Conservation (phyloP, 2,888 invertebrate genomes). For the Allacma fusca region DNA sequence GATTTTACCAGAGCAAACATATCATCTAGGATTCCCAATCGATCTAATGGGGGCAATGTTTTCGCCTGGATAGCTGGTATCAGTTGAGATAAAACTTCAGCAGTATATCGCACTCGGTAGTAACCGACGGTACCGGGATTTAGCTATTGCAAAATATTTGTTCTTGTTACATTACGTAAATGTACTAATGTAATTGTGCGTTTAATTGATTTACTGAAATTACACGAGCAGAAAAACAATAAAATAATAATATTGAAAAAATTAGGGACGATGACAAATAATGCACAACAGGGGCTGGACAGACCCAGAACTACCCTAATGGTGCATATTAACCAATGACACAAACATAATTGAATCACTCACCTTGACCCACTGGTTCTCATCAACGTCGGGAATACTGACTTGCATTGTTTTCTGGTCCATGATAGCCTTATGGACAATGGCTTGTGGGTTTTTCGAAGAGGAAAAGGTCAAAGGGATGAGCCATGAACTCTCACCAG, state of each 20-base stretch:
- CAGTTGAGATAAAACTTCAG: conserved; percentile 77
- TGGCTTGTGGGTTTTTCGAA: conserved; percentile 74
- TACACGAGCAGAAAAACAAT: too few relatives aligned
- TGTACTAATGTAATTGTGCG: too few relatives aligned
- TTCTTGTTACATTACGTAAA: too few relatives aligned
- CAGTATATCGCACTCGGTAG: conserved; percentile 88
- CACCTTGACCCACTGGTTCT: conserved; percentile 83
- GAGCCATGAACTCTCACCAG: conserved; percentile 75
- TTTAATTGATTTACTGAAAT: too few relatives aligned
- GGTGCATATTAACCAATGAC: too few relatives aligned
- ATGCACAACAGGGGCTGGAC: too few relatives aligned
- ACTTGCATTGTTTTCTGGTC: conserved; percentile 74
- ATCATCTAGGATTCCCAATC: conserved; percentile 89
- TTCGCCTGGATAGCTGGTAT: conserved; percentile 82
- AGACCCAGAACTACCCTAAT: too few relatives aligned
- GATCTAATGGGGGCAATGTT: conserved; percentile 81
- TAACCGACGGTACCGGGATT: conserved; percentile 89
- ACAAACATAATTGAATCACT: neutral
- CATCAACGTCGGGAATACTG: conserved; percentile 74
- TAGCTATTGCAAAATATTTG: conserved; percentile 65
- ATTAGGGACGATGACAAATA: too few relatives aligned
- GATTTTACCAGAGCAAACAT: conserved; percentile 93
- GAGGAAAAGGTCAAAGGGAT: conserved; percentile 87
- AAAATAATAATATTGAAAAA: too few relatives aligned
- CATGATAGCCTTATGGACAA: conserved; percentile 69